Evolutionary conservation across 2,113 vertebrate genomes (phyloP).

Genomic region (Dasyprocta punctata): DNA sequence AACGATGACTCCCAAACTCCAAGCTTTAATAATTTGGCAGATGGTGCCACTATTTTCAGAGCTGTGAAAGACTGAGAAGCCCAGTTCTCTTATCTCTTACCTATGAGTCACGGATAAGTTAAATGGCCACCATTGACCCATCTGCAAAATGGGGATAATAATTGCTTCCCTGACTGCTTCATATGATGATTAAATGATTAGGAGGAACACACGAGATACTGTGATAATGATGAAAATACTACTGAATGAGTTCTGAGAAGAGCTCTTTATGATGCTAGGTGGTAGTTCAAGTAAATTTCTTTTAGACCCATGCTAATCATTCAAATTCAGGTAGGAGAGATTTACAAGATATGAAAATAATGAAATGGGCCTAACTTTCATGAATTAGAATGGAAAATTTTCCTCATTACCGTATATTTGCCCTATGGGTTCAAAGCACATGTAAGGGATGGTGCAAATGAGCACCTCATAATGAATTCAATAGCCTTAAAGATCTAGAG

Average conservation of each 20-base stretch:
- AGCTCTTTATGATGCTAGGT: not conserved
- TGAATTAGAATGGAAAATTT: not conserved
- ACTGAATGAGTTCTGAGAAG: not conserved
- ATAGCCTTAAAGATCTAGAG: not conserved
- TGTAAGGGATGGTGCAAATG: not conserved
- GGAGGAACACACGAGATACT: not conserved
- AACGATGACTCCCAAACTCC: not conserved
- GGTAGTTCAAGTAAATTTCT: not conserved
- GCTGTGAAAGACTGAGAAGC: not conserved
- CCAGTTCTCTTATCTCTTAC: not conserved
- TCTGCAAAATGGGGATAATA: slow-evolving; percentile 37
- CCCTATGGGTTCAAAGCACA: not conserved
- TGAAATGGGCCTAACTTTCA: slow-evolving; percentile 46
- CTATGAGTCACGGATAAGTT: not conserved
- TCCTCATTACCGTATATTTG: not conserved
- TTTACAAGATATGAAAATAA: slow-evolving; percentile 48
- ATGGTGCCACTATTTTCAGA: not conserved
- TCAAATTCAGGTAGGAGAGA: not conserved
- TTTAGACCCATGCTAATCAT: not conserved
- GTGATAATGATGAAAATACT: not conserved
- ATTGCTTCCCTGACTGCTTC: not conserved
- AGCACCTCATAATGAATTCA: not conserved
- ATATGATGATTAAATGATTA: not conserved
- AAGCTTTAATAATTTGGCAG: not conserved
- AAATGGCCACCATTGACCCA: not conserved